These are phyloP conservation scores for Polydrusus cervinus DNA, from an alignment of 2,888 invertebrate genomes.

Conservation along the genomic window DNA sequence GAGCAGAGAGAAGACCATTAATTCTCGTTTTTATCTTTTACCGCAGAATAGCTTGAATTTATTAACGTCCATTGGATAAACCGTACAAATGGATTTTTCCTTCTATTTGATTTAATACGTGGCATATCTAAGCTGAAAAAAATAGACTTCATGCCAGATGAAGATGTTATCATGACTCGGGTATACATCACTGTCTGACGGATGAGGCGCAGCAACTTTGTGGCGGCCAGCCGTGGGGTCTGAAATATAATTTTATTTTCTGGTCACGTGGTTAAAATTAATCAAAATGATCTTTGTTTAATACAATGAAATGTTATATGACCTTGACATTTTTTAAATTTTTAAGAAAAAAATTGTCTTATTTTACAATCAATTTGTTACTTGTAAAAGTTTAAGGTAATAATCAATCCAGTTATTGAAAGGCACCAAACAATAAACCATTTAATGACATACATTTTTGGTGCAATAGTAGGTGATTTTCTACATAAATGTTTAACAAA, in stretches of 20 bases:
- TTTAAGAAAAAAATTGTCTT: not conserved
- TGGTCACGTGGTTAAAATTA: slow-evolving; percentile 64
- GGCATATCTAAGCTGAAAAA: slow-evolving; percentile 61
- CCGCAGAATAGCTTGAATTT: slow-evolving; percentile 54
- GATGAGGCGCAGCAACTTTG: slow-evolving; percentile 38
- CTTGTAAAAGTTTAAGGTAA: too few species aligned
- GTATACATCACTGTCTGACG: slow-evolving; percentile 66
- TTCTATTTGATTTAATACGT: slow-evolving; percentile 62
- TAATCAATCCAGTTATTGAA: too few species aligned
- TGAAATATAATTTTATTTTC: slow-evolving; percentile 53
- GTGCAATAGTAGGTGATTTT: too few species aligned
- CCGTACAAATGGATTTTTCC: slow-evolving; percentile 58
- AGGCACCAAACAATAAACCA: too few species aligned
- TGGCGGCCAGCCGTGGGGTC: slow-evolving; percentile 21
- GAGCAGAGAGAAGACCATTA: slow-evolving; percentile 46
- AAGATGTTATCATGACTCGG: slow-evolving; percentile 65
- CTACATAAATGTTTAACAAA: too few species aligned
- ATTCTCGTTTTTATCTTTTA: slow-evolving; percentile 52
- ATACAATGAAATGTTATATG: not conserved
- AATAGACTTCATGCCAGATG: slow-evolving; percentile 60
- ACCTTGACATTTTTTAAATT: slow-evolving; percentile 41
- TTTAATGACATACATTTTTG: too few species aligned
- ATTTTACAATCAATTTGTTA: too few species aligned
- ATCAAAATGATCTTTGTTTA: slow-evolving; percentile 62
- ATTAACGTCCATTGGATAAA: slow-evolving; percentile 57